Base-by-base conservation (phyloP, 2,888 invertebrate species). In the Melitaea athalia region DNA sequence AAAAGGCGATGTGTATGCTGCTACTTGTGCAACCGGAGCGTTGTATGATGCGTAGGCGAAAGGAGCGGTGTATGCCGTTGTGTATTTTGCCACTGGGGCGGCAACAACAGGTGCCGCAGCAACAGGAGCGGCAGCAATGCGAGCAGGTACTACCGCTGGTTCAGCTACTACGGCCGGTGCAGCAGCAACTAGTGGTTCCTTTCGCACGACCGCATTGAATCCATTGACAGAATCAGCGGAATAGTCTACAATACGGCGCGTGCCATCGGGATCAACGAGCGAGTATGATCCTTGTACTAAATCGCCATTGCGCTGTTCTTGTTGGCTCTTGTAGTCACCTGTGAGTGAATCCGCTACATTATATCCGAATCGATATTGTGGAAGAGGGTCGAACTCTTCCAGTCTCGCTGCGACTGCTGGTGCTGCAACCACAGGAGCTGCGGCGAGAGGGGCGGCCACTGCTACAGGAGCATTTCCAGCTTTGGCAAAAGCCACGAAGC, bases 361-460 rank as follows among this genome's bases (percentile, higher is more conserved):
- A 75, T 92, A 92, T 50, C 89, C 92, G 70, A 86, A 92, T 71
- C 83, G 81, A 84, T 95, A 95, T 79, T 94, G 94, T 0, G 95
- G 95, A 64, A 90, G 83, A 0, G 93, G 89, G 78, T 94, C 94
- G 77, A 93, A 93, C 69, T 93, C 86, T 70, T 91, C 91, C 0
- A 90, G 76, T 33, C 77, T 72, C 0, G 83, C 82, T 5, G 81
- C 78, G 0, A 78, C 76, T 0, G 79, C 76, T 0, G 77, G 77
- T 5, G 81, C 80, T 2, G 84, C 85, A 0, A 84, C 79, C 3
- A 84, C 71, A 0, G 85, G 84, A 4, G 85, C 85, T 0, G 61
- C 67, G 1, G 81, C 78, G 7, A 75, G 72, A 8, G 73, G 76
- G n/a, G 77, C 75, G 49, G 78, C 74, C 57, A 73, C 79, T 10